Evolutionary conservation across 2,888 invertebrate genomes (phyloP).

Genomic region (Xestia ashworthii): DNA sequence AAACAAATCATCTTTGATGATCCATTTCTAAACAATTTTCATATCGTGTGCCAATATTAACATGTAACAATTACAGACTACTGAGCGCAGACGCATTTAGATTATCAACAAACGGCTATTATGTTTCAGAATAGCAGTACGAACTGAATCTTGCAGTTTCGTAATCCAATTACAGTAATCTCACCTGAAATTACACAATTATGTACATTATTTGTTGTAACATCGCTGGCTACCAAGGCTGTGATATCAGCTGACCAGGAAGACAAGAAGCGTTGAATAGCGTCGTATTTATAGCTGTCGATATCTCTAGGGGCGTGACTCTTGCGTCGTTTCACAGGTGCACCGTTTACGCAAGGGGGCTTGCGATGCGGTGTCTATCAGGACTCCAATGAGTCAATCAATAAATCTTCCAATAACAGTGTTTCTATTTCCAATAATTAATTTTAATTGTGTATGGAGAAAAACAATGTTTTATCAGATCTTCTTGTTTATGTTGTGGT

Average conservation of each 20-base stretch:
- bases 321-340: constrained; percentile 71
- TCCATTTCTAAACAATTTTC: constrained; percentile 39
- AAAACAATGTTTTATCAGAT: constrained; percentile 43
- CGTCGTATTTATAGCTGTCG: constrained; percentile 74
- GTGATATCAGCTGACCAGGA: constrained; percentile 78
- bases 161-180: constrained; percentile 36
- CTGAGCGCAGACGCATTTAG: constrained; percentile 34
- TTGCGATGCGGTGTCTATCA: constrained; percentile 26
- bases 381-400: constrained; percentile 4
- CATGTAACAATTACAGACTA: constrained; percentile 31
- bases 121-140: constrained; percentile 33
- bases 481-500: constrained; percentile 47
- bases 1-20: constrained; percentile 45
- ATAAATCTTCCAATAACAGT: constrained; percentile 34
- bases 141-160: constrained; percentile 30
- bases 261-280: constrained; percentile 76
- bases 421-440: constrained; percentile 15
- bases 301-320: constrained; percentile 71
- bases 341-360: constrained; percentile 57
- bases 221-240: constrained; percentile 72
- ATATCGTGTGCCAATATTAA: constrained; percentile 52
- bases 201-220: constrained; percentile 47
- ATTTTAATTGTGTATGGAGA: constrained; percentile 24
- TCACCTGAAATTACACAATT: constrained; percentile 44
- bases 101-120: constrained; percentile 35